A percentile compares a stretch with the other conserved stretches of the same genome.
phyloP scores from a whole-genome alignment of 1,140 invertebrate genomes.

The Thaumatotibia leucotreta region DNA sequence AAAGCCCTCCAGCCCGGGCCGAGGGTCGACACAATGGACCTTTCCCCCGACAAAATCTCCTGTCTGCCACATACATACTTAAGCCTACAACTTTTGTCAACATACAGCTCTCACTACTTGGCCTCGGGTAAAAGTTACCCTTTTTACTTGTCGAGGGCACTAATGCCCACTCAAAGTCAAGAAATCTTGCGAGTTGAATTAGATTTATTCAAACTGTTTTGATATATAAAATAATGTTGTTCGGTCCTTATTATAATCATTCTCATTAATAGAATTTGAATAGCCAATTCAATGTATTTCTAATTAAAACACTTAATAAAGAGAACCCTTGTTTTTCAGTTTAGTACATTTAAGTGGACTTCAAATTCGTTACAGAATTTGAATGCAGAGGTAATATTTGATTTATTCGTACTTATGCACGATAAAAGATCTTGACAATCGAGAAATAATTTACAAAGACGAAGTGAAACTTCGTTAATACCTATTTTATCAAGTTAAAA shows the following conservation, averaged over 20 bases:
- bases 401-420: not conserved
- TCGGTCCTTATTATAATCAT: not conserved
- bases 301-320: not conserved
- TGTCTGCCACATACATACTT: constrained; percentile 21
- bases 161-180: not conserved
- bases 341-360: not conserved
- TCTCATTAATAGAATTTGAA: not conserved
- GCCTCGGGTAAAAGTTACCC: constrained; percentile 10
- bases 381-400: not conserved
- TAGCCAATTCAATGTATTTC: not conserved
- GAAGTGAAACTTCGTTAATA: constrained; percentile 3
- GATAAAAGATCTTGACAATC: not conserved
- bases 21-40: constrained; percentile 65
- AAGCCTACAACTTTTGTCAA: constrained; percentile 10
- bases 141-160: constrained; percentile 6
- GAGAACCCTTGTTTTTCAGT: not conserved
- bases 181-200: not conserved
- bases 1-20: constrained; percentile 36
- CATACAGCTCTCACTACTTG: constrained; percentile 14
- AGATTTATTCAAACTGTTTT: constrained; percentile 6
- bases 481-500: constrained; percentile 15
- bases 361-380: not conserved
- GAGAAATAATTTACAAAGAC: constrained; percentile 9
- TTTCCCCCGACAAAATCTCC: constrained; percentile 54
- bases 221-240: not conserved